Percentiles rank a stretch among this genome's conserved stretches.
phyloP scores from a whole-genome alignment of 2,888 invertebrate species.

The Pollenia labialis region DNA sequence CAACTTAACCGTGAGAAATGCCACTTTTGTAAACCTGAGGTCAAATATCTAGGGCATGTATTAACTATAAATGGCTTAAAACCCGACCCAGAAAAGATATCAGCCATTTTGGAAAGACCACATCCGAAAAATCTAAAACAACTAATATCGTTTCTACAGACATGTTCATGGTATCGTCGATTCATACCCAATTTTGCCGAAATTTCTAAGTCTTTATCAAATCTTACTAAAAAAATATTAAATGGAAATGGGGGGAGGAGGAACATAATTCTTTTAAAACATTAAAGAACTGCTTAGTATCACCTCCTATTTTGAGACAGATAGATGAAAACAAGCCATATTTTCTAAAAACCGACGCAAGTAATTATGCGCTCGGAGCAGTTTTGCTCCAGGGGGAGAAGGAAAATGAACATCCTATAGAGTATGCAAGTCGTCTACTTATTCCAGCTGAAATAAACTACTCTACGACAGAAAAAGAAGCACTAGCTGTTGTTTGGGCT shows the following conservation, averaged over 20 bases:
- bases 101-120: too few species aligned
- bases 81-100: too few species aligned
- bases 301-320: conserved; percentile 59
- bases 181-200: too few species aligned
- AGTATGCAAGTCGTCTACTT: conserved; percentile 77
- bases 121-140: too few species aligned
- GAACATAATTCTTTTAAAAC: conserved; percentile 52
- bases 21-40: conserved; percentile 67
- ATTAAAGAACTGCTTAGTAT: conserved; percentile 68
- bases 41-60: conserved; percentile 78
- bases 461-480: conserved; percentile 82
- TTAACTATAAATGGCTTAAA: background rate
- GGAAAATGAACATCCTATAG: conserved; percentile 75
- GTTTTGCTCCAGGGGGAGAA: conserved; percentile 61
- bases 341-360: conserved; percentile 68
- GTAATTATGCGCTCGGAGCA: conserved; percentile 54
- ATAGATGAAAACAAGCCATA: conserved; percentile 55
- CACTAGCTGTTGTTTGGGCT: conserved; percentile 78
- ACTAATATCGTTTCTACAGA: too few species aligned
- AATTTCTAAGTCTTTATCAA: too few species aligned
- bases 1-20: conserved; percentile 76
- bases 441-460: conserved; percentile 80
- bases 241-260: too few species aligned
- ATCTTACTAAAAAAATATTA: too few species aligned
- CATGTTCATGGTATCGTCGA: too few species aligned